phyloP scores from a whole-genome alignment of 37 sponge, comb jelly and placozoan species.

The Petrosia ficiformis region DNA sequence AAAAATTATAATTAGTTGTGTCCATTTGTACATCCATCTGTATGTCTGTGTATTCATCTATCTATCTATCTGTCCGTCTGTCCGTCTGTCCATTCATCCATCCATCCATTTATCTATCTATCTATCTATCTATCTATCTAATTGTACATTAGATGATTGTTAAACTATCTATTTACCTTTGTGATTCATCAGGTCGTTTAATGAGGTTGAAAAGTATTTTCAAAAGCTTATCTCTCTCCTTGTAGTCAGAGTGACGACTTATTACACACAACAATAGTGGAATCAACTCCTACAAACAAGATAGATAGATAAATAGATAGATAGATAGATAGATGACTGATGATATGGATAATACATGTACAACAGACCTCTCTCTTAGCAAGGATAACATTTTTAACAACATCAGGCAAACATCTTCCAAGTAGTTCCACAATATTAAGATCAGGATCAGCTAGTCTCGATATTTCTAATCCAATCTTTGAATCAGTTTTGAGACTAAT shows the following conservation, averaged over 20 bases:
- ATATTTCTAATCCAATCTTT: slow-evolving; percentile 56
- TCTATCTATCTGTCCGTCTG: no score
- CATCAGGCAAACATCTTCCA: slow-evolving; percentile 66
- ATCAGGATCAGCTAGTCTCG: slow-evolving; percentile 54
- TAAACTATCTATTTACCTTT: slow-evolving; percentile 67
- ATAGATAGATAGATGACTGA: neutral
- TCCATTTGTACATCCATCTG: no score
- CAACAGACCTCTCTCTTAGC: slow-evolving; percentile 86
- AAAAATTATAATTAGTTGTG: neutral
- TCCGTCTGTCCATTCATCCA: no score
- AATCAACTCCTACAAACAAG: slow-evolving; percentile 88
- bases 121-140: no score
- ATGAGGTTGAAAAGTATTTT: slow-evolving; percentile 84
- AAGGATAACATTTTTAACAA: slow-evolving; percentile 69
- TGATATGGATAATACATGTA: neutral
- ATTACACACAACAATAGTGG: slow-evolving; percentile 78
- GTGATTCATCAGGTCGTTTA: slow-evolving; percentile 72
- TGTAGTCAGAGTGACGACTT: slow-evolving; percentile 61
- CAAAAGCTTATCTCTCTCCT: slow-evolving; percentile 65
- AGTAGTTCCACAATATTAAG: slow-evolving; percentile 54
- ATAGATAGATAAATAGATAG: neutral
- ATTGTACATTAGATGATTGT: neutral
- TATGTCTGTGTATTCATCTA: no score
- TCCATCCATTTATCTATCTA: no score
- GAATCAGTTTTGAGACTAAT: slow-evolving; percentile 46